These are phyloP conservation scores for Miltochrista miniata DNA, from an alignment of 2,888 invertebrate genomes.

Conservation along the genomic window DNA sequence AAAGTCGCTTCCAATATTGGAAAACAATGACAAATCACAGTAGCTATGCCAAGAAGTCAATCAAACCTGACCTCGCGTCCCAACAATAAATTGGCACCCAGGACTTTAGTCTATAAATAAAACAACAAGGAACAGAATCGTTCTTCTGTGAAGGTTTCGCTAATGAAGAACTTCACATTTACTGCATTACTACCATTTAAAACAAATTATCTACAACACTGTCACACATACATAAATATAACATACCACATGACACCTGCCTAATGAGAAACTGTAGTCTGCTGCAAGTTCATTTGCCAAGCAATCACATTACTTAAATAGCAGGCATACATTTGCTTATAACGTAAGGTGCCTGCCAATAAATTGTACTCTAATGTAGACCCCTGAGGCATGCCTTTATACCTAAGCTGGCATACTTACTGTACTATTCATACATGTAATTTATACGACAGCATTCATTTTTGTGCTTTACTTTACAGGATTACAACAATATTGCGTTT, in stretches of 20 bases:
- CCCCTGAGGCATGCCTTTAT: slow-evolving; percentile 15
- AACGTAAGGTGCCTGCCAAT: slow-evolving; percentile 20
- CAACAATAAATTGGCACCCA: no score
- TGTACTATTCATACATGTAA: slow-evolving; percentile 21
- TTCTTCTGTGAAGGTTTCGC: no score
- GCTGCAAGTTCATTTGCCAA: slow-evolving; percentile 5
- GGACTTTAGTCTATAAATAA: no score
- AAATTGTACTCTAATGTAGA: slow-evolving; percentile 30
- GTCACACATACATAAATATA: neutral
- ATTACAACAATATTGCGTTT: slow-evolving; percentile 51
- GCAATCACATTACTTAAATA: slow-evolving; percentile 1
- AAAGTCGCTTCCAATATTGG: no score
- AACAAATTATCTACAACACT: neutral
- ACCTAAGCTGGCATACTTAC: slow-evolving; percentile 23
- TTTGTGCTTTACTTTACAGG: slow-evolving; percentile 34
- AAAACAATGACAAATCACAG: no score
- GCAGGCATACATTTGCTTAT: slow-evolving; percentile 13
- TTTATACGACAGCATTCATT: slow-evolving; percentile 30
- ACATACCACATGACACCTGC: neutral
- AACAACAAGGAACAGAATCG: no score
- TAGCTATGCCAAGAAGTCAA: no score
- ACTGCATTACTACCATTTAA: neutral
- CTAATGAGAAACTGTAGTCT: neutral
- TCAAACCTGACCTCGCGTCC: no score
- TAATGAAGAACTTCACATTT: no score